Conservation (phyloP, 2,113 vertebrate genomes). For the Pseudopodoces humilis region DNA sequence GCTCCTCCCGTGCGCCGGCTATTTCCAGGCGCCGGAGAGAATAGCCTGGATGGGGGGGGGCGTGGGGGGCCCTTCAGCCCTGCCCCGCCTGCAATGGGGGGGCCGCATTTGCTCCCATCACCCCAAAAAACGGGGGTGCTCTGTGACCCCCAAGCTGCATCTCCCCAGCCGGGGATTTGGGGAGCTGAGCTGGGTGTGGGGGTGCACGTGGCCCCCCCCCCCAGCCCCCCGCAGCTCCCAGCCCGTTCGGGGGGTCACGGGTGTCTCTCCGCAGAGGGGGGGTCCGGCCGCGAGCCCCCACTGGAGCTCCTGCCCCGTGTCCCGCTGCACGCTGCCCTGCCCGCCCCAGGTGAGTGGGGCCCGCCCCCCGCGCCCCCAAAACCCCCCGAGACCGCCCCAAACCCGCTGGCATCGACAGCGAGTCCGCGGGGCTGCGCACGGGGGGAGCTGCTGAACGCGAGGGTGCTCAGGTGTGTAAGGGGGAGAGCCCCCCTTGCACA, state of each 20-base stretch:
- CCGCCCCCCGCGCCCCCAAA: neutral
- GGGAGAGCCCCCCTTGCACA: too few species aligned
- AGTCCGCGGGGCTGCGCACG: too few species aligned
- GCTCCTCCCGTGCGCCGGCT: neutral
- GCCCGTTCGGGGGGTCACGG: neutral
- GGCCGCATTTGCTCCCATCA: neutral
- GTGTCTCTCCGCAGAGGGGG: neutral
- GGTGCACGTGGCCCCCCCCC: neutral
- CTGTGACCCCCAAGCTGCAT: neutral
- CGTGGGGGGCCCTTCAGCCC: neutral
- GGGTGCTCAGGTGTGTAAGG: neutral
- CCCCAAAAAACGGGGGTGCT: neutral
- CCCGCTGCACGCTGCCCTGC: neutral
- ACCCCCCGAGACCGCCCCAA: neutral
- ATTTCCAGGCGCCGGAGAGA: neutral
- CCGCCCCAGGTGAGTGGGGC: neutral
- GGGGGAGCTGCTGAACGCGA: too few species aligned
- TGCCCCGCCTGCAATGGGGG: neutral
- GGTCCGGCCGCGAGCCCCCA: neutral
- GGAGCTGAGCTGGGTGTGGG: neutral
- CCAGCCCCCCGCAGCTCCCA: neutral
- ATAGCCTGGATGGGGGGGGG: neutral
- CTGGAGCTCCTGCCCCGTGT: neutral
- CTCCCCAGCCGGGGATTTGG: neutral
- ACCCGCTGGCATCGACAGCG: too few species aligned